Evolutionary conservation across 2,797 vertebrate species (phyloP).

Genomic region (Merluccius polli): DNA sequence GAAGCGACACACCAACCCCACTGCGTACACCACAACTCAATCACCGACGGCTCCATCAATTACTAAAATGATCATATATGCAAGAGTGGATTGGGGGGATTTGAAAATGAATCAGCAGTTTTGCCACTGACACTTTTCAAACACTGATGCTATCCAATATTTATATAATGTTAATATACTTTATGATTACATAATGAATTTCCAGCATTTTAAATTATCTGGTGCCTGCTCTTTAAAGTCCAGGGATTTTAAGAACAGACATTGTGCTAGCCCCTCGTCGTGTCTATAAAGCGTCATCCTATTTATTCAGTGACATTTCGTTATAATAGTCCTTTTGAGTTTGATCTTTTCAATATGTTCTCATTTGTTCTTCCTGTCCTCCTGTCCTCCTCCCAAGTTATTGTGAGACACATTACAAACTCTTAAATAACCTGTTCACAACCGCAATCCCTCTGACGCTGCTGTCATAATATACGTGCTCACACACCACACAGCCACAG

Average conservation of each 20-base stretch:
- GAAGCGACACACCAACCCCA: conserved; percentile 42
- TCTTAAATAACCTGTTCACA: not conserved
- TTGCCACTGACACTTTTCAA: conserved; percentile 32
- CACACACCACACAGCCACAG: not conserved
- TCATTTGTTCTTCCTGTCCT: not conserved
- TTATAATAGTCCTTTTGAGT: not conserved
- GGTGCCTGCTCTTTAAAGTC: not conserved
- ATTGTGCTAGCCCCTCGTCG: not conserved
- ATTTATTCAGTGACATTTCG: not conserved
- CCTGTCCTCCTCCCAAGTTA: no score
- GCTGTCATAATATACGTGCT: not conserved
- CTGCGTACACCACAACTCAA: conserved; percentile 27
- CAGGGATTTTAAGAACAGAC: not conserved
- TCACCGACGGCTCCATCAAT: conserved; percentile 41
- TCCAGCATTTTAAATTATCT: not conserved
- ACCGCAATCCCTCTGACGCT: no score
- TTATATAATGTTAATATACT: conserved; percentile 29
- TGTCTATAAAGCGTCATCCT: no score
- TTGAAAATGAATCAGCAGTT: conserved; percentile 60
- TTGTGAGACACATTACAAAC: no score
- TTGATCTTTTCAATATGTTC: not conserved
- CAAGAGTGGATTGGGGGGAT: conserved; percentile 32
- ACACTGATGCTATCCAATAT: conserved; percentile 16
- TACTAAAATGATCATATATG: conserved; percentile 27
- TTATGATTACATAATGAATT: not conserved